Base-by-base conservation (phyloP, 64 coral and sea anemone species). In the Trachythela sp. region DNA sequence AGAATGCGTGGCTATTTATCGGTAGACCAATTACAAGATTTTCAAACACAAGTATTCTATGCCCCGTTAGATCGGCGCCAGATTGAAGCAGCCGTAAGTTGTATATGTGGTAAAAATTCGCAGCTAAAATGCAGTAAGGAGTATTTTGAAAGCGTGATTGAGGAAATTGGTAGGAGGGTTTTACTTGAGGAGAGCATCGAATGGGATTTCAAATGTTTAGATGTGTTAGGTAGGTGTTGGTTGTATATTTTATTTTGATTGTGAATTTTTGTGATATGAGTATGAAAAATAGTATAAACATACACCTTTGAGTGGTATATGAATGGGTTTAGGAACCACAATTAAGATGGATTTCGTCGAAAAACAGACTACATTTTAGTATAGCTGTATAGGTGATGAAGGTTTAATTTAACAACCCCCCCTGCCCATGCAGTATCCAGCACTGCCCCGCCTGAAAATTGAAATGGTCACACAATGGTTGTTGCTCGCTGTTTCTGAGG, bases 161-260 rank as follows among this genome's bases (percentile, higher is more conserved):
- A 91, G 22, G 96, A 99, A 68, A 87, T 99, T 38, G 96, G 94
- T 56, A 85, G 96, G 10, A 88, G 96, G 24, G 91, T 84, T 91
- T 52, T 43, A 35, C 48, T 99, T 8, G 96, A 99, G 59, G 91
- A 99, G 15, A 99, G 92, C 86, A 94, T 95, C 13, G 92, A 70
- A 36, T 99, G 96, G 96, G 96, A 99, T 93, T 99, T 99, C 77
- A 92, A 89, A 52, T 54, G 93, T 14, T 86, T 99, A 58, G 96
- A 99, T 76, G 85, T 64, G 20, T 64, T 64, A 27, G 56, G 56
- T 64, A 64, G 26, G 20, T 64, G 26, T 64, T n/a, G 13, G 24
- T 64, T 64, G n/a, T n/a, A n/a, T 64, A 20, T 6, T 7, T 7
- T n/a, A 64, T 27, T 4, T 64, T 26, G 0, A 45, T 45, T 45